Base-by-base conservation (phyloP, 2,797 vertebrate genomes). In the Rhyacichthys aspro region DNA sequence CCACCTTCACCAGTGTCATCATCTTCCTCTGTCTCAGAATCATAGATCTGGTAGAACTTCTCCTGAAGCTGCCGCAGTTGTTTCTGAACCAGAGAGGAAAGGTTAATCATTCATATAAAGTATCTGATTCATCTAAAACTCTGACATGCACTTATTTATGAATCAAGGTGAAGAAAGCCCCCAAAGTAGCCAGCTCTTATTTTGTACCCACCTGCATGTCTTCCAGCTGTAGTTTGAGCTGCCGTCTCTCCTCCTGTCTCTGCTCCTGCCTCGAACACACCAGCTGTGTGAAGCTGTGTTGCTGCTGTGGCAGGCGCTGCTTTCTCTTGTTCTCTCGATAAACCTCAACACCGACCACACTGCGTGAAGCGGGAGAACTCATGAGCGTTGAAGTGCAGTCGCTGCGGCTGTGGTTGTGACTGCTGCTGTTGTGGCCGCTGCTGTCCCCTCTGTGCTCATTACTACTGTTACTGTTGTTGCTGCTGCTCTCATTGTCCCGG, bases 41-140 rank as follows among this genome's bases (percentile, higher is more conserved):
- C 97, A 0, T 99, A 99, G 91, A 99, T 98, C 87, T 99, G 97
- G 89, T 98, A 99, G 91, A 99, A 99, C 93, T 99, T 99, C 70
- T 99, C 97, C 92, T 99, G 97, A 86, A 99, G 95, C 85, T 99
- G 97, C 60, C 97, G 95, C 77, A 99, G 94, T 91, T 99, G 97
- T 85, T 98, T 99, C 93, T 91, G 52, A 4, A 47, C 11, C 55
- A 38, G 58, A 19, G 42, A 74, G 0, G 63, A 17, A 60, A 2
- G 36, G 41, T 6, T 38, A 28, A 28, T 28, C 1, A 28, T 28
- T 28, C 23, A 28, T 28, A 28, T 3, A 28, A 28, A 28, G 7
- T 28, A 28, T 28, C 7, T 28, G 4, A 3, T 28, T 28, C 23
- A 28, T 28, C 23, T 28, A 28, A 28, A 28, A 28, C 23, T 28